Base-by-base conservation (phyloP, 2,888 invertebrate species). In the Polydrusus cervinus region DNA sequence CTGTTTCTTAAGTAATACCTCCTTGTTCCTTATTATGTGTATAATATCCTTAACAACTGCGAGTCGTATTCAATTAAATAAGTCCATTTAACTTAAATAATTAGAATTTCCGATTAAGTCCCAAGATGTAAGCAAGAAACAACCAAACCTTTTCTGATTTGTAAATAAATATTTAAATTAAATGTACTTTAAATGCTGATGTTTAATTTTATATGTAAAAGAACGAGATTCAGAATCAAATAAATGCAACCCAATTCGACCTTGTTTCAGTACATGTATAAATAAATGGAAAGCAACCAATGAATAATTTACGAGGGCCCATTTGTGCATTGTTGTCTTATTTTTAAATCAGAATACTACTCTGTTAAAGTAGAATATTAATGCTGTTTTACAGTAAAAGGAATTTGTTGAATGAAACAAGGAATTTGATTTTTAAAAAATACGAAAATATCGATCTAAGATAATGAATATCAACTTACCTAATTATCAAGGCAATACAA, bases 231-330 rank as follows among this genome's bases (percentile, higher is more conserved):
- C n/a, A 20, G 53, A 30, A 20, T 30, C 53, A 53, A 53, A 53
- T 53, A 53, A 53, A 53, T 53, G 53, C 53, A 20, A 47, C n/a
- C 13, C 9, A 69, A 69, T 69, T 60, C 60, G 51, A 18, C 34
- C 53, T 20, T 11, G 6, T 49, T 20, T 30, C 70, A 51, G 16
- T 45, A 45, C 65, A 57, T 71, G 65, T 57, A 71, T 71, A 65
- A 64, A 38, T 55, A 72, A 72, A 72, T 43, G 51, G 45, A 61
- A 30, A 66, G 55, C 51, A 38, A 14, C 49, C 20, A 38, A 25
- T 70, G 70, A 70, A 70, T 70, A 70, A 70, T 70, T 38, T 60
- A 70, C 3, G 16, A 51, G 9, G 16, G 10, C 8, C 49, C 30
- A 40, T 14, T 40, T 45, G 68, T 47, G 45, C 47, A 60, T 60